Evolutionary conservation across 2,797 vertebrate genomes (phyloP), one percentile per base, ranked within the genome.

Genomic region (Brachymystax lenok): DNA sequence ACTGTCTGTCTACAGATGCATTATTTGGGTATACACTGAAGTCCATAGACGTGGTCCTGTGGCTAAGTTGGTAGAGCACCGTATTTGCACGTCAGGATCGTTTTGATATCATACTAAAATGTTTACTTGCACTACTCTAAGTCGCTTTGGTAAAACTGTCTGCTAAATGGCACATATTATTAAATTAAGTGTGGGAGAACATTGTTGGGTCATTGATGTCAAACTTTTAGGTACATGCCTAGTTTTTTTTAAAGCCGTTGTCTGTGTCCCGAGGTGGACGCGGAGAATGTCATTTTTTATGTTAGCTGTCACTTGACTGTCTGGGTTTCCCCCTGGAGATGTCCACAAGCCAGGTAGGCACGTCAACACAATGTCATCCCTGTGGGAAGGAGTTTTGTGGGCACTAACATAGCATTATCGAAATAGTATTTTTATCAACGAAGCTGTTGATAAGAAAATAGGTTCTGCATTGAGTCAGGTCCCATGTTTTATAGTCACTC

Each of bases 301-400:
- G 74, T 76, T 75, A 74, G 68, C 85, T 87, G 88, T 88, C 88
- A 87, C 74, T 78, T 77, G 69, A 59, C 78, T n/a, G 54, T 28
- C 54, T 17, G 12, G 46, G n/a, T 70, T 81, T 79, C 68, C n/a
- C 1, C 68, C 61, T 33, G 67, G 72, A 72, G 72, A 50, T 54
- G 71, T 74, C 71, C 61, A 78, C 79, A 81, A 80, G 4, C 7
- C 1, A 77, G 75, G 68, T 70, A 80, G 59, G 68, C 84, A 83
- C 74, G 64, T 64, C 87, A 75, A 82, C 85, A 90, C 83, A 74
- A 77, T 86, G 75, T 79, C 79, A 40, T 8, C 40, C 76, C 59
- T 74, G 82, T 83, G 84, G 85, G 81, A 80, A 82, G 79, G 78
- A 52, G 76, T 78, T 71, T 61, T 75, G 82, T 30, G 74, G 82